A percentile compares a stretch with the other conserved stretches of the same genome.
Evolutionary conservation across 2,113 vertebrate genomes (phyloP).

Genomic region (Lophura nycthemera): DNA sequence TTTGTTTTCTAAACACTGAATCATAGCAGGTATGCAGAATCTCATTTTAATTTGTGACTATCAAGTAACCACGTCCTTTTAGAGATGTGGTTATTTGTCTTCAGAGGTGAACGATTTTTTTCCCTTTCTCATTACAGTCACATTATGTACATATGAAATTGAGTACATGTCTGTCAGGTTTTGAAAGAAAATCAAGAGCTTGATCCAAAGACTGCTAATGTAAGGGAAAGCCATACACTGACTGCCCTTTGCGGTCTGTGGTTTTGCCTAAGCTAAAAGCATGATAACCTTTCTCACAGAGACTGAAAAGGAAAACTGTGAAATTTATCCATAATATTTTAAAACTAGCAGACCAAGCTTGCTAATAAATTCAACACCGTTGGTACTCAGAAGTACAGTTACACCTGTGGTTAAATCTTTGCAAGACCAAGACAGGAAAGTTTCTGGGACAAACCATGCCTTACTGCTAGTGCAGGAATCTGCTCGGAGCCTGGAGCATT

Average conservation of each 20-base stretch:
- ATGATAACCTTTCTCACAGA: background rate
- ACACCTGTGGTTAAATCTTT: background rate
- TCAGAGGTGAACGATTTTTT: background rate
- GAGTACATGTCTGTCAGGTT: background rate
- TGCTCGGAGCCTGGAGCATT: background rate
- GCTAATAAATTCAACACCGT: background rate
- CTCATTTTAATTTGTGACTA: conserved; percentile 56
- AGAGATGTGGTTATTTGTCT: background rate
- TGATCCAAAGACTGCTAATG: background rate
- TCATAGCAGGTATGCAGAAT: conserved; percentile 21
- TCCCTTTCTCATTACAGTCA: background rate
- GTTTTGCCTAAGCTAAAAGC: background rate
- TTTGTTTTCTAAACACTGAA: conserved; percentile 78
- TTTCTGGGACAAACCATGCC: background rate
- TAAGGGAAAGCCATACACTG: background rate
- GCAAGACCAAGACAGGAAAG: background rate
- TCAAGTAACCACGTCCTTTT: conserved; percentile 16
- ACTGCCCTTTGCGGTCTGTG: background rate
- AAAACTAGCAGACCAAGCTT: background rate
- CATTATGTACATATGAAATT: background rate
- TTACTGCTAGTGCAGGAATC: background rate
- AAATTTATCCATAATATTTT: background rate
- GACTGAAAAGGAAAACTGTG: background rate
- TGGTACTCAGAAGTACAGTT: background rate
- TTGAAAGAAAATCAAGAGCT: background rate